Evolutionary conservation across 2,888 invertebrate species (phyloP), one percentile per base, ranked within the genome.

Genomic region (Prenolepis imparis): DNA sequence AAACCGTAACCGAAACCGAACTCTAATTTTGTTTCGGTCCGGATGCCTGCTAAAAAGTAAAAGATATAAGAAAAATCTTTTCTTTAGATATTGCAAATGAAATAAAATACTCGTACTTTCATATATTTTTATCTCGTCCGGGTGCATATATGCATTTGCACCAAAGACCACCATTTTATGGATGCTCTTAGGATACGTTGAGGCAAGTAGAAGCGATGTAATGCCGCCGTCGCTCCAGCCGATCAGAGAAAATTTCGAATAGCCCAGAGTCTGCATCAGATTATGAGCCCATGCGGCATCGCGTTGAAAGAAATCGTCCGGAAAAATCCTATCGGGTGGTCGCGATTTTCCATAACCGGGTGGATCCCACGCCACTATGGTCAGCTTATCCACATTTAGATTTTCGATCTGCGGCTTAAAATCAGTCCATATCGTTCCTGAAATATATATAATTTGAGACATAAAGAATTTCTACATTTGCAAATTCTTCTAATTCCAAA

Each of bases 141-240:
- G 96, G 39, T 96, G 94, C 63, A 98, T 95, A 91, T 97, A 98
- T 0, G 98, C 96, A 93, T 97, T 98, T 0, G 97, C 95, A 0
- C 98, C 98, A 96, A 97, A 97, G 15, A 98, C 95, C 0, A 98
- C 96, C 82, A 98, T 94, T 92, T 97, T 98, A 15, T 96, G 95
- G 0, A 98, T 95, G 12, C 95, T 94, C 0, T 96, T 95, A 0
- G 97, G 96, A 94, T 97, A 96, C 83, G 96, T 96, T 1, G 97
- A 97, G 5, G 98, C 97, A n/a, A 98, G 93, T 44, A 98, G 96
- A 87, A 98, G 94, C 21, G 96, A 97, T 0, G 97, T 96, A 63
- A 97, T 97, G 1, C 98, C 98, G 39, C 98, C 98, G 95, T 98
- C 98, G 95, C 98, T 98, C 98, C 98, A 98, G 0, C 98, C 98